Evolutionary conservation across 2,888 invertebrate species (phyloP), one percentile per base, ranked within the genome.

Genomic region (Cryptocheilus praepositus): DNA sequence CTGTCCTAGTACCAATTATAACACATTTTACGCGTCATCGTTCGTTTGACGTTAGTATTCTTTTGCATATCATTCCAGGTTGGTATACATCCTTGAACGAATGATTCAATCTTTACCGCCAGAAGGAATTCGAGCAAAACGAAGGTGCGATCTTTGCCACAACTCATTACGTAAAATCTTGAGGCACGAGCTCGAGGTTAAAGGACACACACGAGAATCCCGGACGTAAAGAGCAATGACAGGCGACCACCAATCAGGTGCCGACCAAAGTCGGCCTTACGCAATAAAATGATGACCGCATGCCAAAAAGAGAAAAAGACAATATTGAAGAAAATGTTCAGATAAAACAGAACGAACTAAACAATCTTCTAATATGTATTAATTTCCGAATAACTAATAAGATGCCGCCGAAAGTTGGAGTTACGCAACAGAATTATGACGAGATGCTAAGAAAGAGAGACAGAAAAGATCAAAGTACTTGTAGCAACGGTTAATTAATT

Each of bases 351-450:
- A n/a, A n/a, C n/a, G n/a, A n/a, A n/a, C n/a, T n/a, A n/a, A n/a
- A n/a, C n/a, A n/a, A n/a, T n/a, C n/a, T n/a, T n/a, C n/a, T n/a
- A n/a, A n/a, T n/a, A n/a, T n/a, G n/a, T n/a, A n/a, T n/a, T n/a
- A n/a, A n/a, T n/a, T n/a, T n/a, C n/a, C n/a, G n/a, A n/a, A n/a
- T n/a, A n/a, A n/a, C n/a, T 53, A 22, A 63, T 46, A 46, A 56
- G 56, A 46, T 57, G 60, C 70, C 67, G 62, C 60, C 72, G 65
- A 46, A 59, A 45, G 52, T 44, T 21, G 55, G 19, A 43, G 22
- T 77, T 77, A 73, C 70, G 75, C 70, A 77, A 77, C 11, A 58
- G 53, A 72, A 70, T 75, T 70, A 69, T 61, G 61, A 72, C 72
- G 59, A 25, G 3, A 36, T 36, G 36, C 13, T 11, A 52, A 58